Evolutionary conservation across 2,113 vertebrate genomes (phyloP), one percentile per base, ranked within the genome.

Genomic region (Upupa epops): DNA sequence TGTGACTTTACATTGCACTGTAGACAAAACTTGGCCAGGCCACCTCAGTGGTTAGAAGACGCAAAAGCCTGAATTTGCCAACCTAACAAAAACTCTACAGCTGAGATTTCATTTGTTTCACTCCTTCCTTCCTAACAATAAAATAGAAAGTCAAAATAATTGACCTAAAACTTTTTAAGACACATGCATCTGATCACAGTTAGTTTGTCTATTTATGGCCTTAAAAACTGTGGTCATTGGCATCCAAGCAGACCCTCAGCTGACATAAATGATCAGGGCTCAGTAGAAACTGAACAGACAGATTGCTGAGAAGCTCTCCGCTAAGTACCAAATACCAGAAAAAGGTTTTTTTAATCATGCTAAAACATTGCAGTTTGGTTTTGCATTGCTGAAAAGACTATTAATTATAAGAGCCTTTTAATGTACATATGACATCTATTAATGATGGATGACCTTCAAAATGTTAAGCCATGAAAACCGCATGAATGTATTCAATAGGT

Each of bases 131-230:
- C 34, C 36, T 63, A 69, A 76, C 29, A 32, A 49, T 90, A n/a
- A 75, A 75, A 61, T 8, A 73, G 73, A 83, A 95, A 81, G 71
- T 63, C 69, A 90, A 63, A 49, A 75, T 81, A 18, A 82, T 78
- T 32, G 29, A 83, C 77, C 91, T 69, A 84, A 77, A 84, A 49
- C 36, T 91, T 56, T 83, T 77, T 66, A 28, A 45, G 29, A 74
- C 32, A 51, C 54, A 46, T 76, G 34, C 37, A 25, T 89, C 37
- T 90, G 24, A 52, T 46, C n/a, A 70, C 66, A 40, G 52, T 93
- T 86, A 94, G 90, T 94, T 93, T 42, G 88, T 83, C 76, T 85
- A 66, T 86, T 96, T 93, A 85, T 14, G 40, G 34, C 77, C 65
- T 52, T 64, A 71, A 93, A 88, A 95, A 90, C 70, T 83, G 54